Percentiles rank a stretch among this genome's conserved stretches.
Conservation (phyloP, 2,113 vertebrate genomes). For the Brachyhypopomus gauderio region DNA sequence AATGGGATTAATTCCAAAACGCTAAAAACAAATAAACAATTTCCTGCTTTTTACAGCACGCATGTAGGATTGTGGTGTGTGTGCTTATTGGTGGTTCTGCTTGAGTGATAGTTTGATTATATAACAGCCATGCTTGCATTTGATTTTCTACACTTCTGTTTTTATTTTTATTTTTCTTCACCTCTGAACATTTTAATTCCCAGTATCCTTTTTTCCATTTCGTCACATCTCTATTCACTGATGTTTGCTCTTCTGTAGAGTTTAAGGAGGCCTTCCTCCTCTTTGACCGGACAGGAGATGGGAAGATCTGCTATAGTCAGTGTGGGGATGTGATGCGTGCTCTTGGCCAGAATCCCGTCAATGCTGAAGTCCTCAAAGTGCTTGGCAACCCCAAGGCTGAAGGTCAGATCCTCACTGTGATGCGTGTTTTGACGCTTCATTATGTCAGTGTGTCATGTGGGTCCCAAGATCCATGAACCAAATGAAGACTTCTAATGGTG, state of each 20-base stretch:
- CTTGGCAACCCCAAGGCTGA: constrained; percentile 93
- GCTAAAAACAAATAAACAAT: too few species aligned
- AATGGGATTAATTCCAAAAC: too few species aligned
- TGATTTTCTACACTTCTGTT: too few species aligned
- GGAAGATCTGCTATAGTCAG: constrained; percentile 88
- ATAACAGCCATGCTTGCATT: too few species aligned
- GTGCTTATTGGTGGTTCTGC: too few species aligned
- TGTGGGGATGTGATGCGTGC: constrained; percentile 94
- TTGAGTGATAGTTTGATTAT: too few species aligned
- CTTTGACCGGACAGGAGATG: constrained; percentile 91
- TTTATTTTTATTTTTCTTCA: neutral
- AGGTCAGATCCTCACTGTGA: constrained; percentile 71
- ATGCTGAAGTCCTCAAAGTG: constrained; percentile 93
- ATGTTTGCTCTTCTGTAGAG: constrained; percentile 70
- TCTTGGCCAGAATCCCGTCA: constrained; percentile 93
- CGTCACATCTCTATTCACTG: constrained; percentile 27
- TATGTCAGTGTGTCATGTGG: too few species aligned
- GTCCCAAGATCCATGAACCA: too few species aligned
- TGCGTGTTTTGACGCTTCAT: too few species aligned
- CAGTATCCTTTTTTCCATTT: neutral
- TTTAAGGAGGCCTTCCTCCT: constrained; percentile 95
- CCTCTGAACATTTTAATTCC: neutral
- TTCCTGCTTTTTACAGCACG: too few species aligned
- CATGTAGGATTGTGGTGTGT: too few species aligned
- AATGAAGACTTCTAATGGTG: neutral